These are phyloP conservation scores for Operophtera brumata DNA, from an alignment of 2,888 invertebrate species.

Conservation along the genomic window DNA sequence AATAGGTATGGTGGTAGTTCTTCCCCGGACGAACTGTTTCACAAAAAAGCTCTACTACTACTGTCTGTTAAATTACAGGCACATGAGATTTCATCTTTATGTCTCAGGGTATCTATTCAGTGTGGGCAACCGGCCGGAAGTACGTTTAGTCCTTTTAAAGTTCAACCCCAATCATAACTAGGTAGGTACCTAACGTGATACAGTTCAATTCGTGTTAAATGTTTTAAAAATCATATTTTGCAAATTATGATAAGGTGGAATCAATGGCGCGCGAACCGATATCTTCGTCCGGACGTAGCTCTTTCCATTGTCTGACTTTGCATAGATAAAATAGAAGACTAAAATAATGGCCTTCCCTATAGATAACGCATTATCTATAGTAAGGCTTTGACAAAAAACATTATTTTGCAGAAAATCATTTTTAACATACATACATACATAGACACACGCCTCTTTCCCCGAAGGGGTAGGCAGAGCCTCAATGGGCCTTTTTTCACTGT, in stretches of 20 bases:
- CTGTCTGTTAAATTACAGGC: too few relatives aligned
- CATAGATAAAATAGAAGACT: constrained; percentile 26
- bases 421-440: too few relatives aligned
- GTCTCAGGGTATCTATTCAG: too few relatives aligned
- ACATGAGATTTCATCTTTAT: too few relatives aligned
- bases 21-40: too few relatives aligned
- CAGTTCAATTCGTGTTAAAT: constrained; percentile 17
- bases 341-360: background rate
- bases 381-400: background rate
- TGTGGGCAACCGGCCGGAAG: too few relatives aligned
- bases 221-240: constrained; percentile 42
- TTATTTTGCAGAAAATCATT: too few relatives aligned
- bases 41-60: too few relatives aligned
- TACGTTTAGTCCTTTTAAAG: background rate
- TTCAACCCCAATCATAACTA: background rate
- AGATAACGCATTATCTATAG: background rate
- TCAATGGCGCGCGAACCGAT: constrained; percentile 61
- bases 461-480: too few relatives aligned
- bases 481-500: too few relatives aligned
- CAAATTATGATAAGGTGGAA: constrained; percentile 56
- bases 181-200: background rate
- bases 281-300: constrained; percentile 44
- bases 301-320: constrained; percentile 47
- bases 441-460: too few relatives aligned
- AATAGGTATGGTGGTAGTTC: too few relatives aligned